Evolutionary conservation across 2,113 vertebrate genomes (phyloP).

Genomic region (Upupa epops): DNA sequence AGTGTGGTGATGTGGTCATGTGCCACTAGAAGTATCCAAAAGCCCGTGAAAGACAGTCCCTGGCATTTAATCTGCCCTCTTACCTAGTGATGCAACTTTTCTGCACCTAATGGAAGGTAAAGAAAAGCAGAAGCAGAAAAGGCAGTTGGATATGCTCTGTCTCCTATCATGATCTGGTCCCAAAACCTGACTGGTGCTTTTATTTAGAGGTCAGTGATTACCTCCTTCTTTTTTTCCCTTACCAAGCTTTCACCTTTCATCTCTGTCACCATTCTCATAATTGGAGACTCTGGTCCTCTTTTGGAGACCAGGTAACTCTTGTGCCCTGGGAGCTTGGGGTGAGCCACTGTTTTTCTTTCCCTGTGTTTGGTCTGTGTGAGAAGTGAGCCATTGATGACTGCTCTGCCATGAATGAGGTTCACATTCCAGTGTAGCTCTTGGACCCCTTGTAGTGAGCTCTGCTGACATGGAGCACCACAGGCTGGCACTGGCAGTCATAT

Average conservation of each 20-base stretch:
- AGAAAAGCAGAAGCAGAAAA: not conserved
- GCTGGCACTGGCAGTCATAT: not conserved
- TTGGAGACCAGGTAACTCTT: not conserved
- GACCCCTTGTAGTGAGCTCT: not conserved
- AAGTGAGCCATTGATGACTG: not conserved
- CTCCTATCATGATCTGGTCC: not conserved
- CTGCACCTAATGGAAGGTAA: not conserved
- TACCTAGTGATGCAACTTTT: not conserved
- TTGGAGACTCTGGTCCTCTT: not conserved
- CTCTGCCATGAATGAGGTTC: not conserved
- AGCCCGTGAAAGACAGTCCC: not conserved
- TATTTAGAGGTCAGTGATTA: not conserved
- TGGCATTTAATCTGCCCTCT: not conserved
- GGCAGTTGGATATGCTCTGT: not conserved
- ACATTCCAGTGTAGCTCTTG: rapidly evolving
- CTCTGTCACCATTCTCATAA: not conserved
- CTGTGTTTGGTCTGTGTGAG: not conserved
- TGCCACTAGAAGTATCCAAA: not conserved
- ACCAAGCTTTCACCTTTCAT: not conserved
- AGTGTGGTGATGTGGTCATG: not conserved
- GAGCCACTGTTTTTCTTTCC: not conserved
- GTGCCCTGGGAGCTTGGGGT: not conserved
- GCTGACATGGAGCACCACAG: not conserved
- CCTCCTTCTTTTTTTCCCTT: not conserved
- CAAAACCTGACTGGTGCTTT: not conserved